Evolutionary conservation across 2,113 vertebrate species (phyloP), one percentile per base, ranked within the genome.

Genomic region (Pipa parva): DNA sequence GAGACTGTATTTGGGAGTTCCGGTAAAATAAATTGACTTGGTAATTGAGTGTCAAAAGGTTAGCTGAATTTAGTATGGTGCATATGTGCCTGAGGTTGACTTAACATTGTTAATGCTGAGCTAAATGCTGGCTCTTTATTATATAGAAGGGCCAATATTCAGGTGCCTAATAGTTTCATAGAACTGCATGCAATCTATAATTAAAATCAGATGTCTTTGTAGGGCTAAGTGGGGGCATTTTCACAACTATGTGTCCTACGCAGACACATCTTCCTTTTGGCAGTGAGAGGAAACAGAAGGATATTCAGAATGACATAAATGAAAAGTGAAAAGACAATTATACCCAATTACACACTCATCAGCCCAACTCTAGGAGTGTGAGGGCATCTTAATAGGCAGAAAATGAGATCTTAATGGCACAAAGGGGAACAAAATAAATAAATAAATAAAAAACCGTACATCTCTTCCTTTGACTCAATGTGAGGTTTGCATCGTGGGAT

Each of bases 251-350:
- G 88, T 87, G 85, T 84, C 76, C 79, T 79, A 79, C 77, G 79
- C 71, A 78, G 75, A 78, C 75, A 63, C 80, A 77, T 77, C 81
- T 84, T 81, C 80, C 84, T 85, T 81, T 75, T 51, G 72, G 78
- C 84, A 78, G 78, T 71, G 84, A 77, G 88, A 76, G 88, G 90
- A 93, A 87, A 81, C 90, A 91, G 86, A 87, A 87, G 84, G 88
- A 83, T 87, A 86, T 84, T 81, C 77, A 81, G 79, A 91, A 87
- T 98, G 94, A 98, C 90, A 94, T 88, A 97, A 95, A 98, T 96
- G 92, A 96, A 94, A 98, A 97, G 91, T 95, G 95, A 98, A 99
- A 98, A 98, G 95, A 98, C 93, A 98, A 99, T 99, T 98, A 99
- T 94, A 90, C 85, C 85, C 92, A 95, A 99, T 99, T 99, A 99